Evolutionary conservation across 2,888 invertebrate species (phyloP).

Genomic region (Nephrotoma flavescens): DNA sequence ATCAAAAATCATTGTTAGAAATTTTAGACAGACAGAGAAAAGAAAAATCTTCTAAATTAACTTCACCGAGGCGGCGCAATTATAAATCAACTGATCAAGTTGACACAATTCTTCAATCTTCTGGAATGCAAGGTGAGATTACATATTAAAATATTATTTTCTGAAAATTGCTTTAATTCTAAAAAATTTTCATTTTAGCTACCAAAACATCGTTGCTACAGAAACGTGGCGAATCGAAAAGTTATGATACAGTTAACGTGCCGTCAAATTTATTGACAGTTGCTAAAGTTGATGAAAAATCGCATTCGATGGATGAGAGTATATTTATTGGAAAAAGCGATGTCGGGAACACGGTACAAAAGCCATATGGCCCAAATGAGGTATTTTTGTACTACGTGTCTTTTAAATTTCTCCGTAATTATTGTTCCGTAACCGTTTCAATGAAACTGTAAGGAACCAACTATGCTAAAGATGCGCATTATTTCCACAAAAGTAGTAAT

Average conservation of each 20-base stretch:
- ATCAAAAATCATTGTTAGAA: slow-evolving; percentile 26
- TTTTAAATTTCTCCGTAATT: too few relatives aligned
- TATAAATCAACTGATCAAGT: slow-evolving; percentile 19
- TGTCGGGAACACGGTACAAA: not conserved
- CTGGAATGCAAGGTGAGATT: not conserved
- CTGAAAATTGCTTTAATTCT: not conserved
- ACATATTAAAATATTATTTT: not conserved
- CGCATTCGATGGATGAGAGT: slow-evolving; percentile 10
- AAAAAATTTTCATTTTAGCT: not conserved
- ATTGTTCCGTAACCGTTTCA: too few relatives aligned
- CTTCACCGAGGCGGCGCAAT: slow-evolving; percentile 22
- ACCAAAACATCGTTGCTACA: slow-evolving; percentile 1
- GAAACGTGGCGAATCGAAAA: slow-evolving; percentile 11
- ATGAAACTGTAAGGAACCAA: too few relatives aligned
- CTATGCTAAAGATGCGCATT: too few relatives aligned
- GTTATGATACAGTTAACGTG: slow-evolving; percentile 10
- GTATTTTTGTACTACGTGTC: not conserved
- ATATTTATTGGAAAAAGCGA: slow-evolving; percentile 5
- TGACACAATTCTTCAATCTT: slow-evolving; percentile 15
- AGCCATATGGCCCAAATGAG: not conserved
- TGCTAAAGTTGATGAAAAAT: slow-evolving; percentile 8
- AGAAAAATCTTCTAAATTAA: slow-evolving; percentile 20
- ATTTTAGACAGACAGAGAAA: slow-evolving; percentile 23
- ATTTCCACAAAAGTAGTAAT: too few relatives aligned
- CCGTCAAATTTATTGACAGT: slow-evolving; percentile 1